Evolutionary conservation across 2,113 vertebrate genomes (phyloP).

Genomic region (Paramisgurnus dabryanus): DNA sequence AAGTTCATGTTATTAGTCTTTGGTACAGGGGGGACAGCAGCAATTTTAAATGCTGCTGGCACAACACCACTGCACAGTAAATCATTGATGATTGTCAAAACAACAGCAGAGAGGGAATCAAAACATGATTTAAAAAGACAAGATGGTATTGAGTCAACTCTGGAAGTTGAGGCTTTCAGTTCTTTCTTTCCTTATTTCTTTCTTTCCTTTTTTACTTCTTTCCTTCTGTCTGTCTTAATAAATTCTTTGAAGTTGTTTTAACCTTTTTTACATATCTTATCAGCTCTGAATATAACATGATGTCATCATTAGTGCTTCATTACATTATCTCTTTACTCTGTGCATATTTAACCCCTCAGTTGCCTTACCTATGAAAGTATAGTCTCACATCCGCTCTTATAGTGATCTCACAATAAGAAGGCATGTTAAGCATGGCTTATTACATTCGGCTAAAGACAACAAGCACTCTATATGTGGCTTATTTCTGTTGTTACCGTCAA

Average conservation of each 20-base stretch:
- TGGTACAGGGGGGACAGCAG: no score
- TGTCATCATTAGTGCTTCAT: constrained; percentile 16
- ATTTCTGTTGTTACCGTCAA: constrained; percentile 41
- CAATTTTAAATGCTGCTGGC: no score
- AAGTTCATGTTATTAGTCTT: no score
- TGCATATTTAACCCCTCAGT: constrained; percentile 23
- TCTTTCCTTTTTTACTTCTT: no score
- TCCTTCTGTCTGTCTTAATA: constrained; percentile 3
- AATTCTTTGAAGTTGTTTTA: constrained; percentile 8
- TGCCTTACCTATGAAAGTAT: constrained; percentile 11
- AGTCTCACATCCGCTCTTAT: constrained; percentile 21
- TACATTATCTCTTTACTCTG: not conserved
- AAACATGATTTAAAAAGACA: no score
- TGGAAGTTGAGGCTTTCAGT: no score
- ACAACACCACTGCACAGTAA: no score
- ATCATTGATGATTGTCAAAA: no score
- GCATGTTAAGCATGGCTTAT: constrained; percentile 24
- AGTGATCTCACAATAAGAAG: constrained; percentile 34
- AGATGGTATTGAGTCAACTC: no score
- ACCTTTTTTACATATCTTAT: constrained; percentile 39
- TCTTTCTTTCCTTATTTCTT: no score
- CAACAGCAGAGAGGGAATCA: no score
- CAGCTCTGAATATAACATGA: not conserved
- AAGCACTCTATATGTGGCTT: constrained; percentile 17
- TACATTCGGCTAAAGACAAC: constrained; percentile 29